These are phyloP conservation scores for Botia kubotai DNA, from an alignment of 2,797 vertebrate genomes.

Conservation along the genomic window DNA sequence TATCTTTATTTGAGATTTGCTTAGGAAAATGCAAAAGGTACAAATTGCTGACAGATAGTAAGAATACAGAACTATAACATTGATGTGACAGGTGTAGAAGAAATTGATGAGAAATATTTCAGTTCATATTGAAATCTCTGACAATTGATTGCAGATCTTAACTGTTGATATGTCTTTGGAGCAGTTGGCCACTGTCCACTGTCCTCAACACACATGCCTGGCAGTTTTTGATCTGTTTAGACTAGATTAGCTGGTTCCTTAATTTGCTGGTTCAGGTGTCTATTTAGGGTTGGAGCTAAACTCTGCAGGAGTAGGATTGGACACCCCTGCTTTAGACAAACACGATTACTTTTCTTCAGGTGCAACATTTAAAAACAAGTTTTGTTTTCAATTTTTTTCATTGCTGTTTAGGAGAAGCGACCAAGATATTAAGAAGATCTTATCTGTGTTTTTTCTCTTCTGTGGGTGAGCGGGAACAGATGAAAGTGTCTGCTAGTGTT, in stretches of 20 bases:
- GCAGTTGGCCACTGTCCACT: no score
- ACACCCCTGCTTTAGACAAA: neutral
- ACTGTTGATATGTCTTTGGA: neutral
- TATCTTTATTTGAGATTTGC: neutral
- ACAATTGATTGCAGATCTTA: neutral
- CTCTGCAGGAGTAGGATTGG: no score
- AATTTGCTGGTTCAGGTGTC: no score
- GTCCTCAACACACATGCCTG: no score
- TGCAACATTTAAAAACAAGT: neutral
- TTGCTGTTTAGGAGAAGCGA: neutral
- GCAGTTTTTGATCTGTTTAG: no score
- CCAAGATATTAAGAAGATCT: neutral
- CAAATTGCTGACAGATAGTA: neutral
- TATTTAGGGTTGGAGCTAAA: no score
- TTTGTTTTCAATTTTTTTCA: neutral
- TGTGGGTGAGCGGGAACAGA: slow-evolving; percentile 33
- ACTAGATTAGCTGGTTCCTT: no score
- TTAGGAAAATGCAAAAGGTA: neutral
- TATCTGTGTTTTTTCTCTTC: neutral
- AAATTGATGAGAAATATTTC: neutral
- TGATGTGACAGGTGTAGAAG: neutral
- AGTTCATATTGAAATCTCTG: neutral
- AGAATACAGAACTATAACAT: neutral
- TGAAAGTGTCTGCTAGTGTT: slow-evolving; percentile 45
- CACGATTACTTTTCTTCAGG: neutral